These are phyloP conservation scores for Oscheius sp. DNA, from an alignment of 2,888 invertebrate species.

Conservation along the genomic window DNA sequence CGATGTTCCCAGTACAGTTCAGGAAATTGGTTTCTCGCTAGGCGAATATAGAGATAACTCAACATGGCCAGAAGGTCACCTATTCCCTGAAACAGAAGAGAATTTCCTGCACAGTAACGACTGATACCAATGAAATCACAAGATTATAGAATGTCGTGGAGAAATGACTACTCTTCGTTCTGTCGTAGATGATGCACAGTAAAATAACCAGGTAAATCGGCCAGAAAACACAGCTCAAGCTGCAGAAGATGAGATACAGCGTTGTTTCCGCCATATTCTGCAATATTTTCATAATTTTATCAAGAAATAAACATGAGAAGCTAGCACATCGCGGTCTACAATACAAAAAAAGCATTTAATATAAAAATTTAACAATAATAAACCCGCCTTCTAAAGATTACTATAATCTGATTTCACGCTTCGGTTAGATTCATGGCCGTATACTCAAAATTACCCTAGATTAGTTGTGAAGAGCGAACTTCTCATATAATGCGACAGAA, in stretches of 20 bases:
- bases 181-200: conserved; percentile 8
- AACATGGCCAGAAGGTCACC: conserved; percentile 22
- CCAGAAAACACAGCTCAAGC: conserved; percentile 12
- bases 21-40: neutral
- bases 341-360: too few relatives aligned
- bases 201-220: conserved; percentile 16
- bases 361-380: too few relatives aligned
- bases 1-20: conserved; percentile 12
- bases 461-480: too few relatives aligned
- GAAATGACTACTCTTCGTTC: conserved; percentile 5
- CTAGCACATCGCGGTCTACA: too few relatives aligned
- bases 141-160: conserved; percentile 25
- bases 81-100: neutral
- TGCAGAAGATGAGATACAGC: conserved; percentile 12
- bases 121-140: conserved; percentile 8
- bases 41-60: conserved; percentile 3
- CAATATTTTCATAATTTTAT: too few relatives aligned
- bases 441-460: too few relatives aligned
- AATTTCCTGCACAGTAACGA: neutral
- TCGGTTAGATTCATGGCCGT: too few relatives aligned
- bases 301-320: too few relatives aligned
- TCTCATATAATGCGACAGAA: too few relatives aligned
- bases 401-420: too few relatives aligned
- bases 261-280: conserved; percentile 1
- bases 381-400: too few relatives aligned